Evolutionary conservation across 2,797 vertebrate species (phyloP), one percentile per base, ranked within the genome.

Genomic region (Pogoniulus pusillus): DNA sequence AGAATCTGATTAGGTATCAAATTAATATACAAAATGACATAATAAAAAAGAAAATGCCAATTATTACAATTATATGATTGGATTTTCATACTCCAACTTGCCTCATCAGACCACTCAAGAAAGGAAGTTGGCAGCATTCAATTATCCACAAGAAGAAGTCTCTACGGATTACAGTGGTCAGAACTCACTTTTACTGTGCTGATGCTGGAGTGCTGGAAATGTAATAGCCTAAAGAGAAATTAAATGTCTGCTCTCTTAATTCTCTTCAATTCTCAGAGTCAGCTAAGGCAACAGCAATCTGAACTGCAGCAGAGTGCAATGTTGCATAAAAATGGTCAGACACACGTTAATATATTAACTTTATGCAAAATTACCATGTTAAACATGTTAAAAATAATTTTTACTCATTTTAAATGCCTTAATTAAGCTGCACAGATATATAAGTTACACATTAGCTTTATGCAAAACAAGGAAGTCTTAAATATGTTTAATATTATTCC

Each of bases 321-420:
- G 10, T 51, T 43, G 19, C 41, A 37, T 37, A 85, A 68, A 92
- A 93, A 86, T 53, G 55, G 74, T 91, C 35, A 19, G 82, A 84
- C 59, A 70, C n/a, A 73, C 35, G 53, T 37, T 90, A 66, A 66
- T 12, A 68, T 59, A 89, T 4, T 64, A 65, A 73, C 32, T 72
- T 30, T 22, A 73, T 54, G 30, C 29, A 82, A 90, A 94, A 92
- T 66, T 47, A 85, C 11, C 80, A 32, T 63, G 78, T 81, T 86
- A 66, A 79, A 57, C 12, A 45, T 16, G 18, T 57, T 90, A 78
- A 86, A 53, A 11, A n/a, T n/a, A 88, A 91, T 53, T 90, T 93
- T 79, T 77, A 30, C 62, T 90, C 89, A 62, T 94, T 59, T 91
- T 85, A 90, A 86, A 82, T 81, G 57, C n/a, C 69, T 47, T 87